Percentiles rank a stretch among this genome's conserved stretches.
phyloP scores from a whole-genome alignment of 2,113 vertebrate genomes.

The Etia nguti region DNA sequence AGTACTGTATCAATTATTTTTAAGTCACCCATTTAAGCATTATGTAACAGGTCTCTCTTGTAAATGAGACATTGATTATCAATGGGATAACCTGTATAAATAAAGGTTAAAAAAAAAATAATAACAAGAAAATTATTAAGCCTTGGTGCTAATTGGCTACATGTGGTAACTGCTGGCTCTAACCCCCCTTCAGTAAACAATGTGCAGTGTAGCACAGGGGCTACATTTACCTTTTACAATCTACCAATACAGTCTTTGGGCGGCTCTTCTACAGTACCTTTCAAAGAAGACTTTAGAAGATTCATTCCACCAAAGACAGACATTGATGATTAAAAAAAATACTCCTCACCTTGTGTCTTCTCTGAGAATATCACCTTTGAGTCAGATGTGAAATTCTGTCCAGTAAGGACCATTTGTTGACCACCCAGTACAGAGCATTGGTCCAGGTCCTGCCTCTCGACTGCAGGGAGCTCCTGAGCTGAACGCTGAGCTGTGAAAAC shows the following conservation, averaged over 20 bases:
- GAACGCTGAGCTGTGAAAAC: conserved; percentile 87
- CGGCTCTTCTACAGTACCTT: neutral
- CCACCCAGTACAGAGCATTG: conserved; percentile 87
- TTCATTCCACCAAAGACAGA: neutral
- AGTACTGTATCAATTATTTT: neutral
- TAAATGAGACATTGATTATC: neutral
- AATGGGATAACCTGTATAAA: neutral
- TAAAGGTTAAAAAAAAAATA: neutral
- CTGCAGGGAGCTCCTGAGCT: conserved; percentile 88
- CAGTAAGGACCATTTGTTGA: conserved; percentile 90
- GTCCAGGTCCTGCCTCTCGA: conserved; percentile 86
- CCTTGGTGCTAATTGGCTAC: neutral
- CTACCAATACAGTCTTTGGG: neutral
- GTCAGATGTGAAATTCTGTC: conserved; percentile 92
- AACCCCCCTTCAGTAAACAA: neutral
- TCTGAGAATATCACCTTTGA: conserved; percentile 95
- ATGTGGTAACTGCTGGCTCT: neutral
- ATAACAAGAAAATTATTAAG: rapidly evolving
- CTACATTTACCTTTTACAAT: neutral
- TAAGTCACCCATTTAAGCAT: neutral
- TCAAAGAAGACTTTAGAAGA: neutral
- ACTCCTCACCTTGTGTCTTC: conserved; percentile 85
- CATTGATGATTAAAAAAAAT: neutral
- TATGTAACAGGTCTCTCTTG: neutral
- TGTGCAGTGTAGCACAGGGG: neutral